phyloP scores from a whole-genome alignment of 2,113 vertebrate species.

The Gnathonemus longibarbis region DNA sequence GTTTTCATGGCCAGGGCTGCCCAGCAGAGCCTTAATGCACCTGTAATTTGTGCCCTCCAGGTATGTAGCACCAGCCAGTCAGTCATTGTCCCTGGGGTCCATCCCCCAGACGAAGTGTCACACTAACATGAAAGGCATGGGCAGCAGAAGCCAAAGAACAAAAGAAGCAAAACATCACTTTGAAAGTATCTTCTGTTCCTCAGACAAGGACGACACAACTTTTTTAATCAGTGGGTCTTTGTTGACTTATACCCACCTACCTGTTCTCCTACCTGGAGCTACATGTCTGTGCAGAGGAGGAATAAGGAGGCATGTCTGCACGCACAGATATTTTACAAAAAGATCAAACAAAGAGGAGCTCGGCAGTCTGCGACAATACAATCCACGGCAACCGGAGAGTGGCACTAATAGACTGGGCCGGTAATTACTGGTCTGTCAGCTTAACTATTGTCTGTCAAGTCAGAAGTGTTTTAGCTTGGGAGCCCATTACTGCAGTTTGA shows the following conservation, averaged over 20 bases:
- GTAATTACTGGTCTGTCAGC: conserved; percentile 67
- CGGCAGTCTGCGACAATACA: conserved; percentile 69
- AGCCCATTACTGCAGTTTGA: not conserved
- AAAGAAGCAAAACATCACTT: conserved; percentile 67
- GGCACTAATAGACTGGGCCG: conserved; percentile 60
- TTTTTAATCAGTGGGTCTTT: conserved; percentile 55
- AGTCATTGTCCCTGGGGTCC: conserved; percentile 52
- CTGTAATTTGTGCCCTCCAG: conserved; percentile 35
- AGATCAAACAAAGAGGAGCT: conserved; percentile 80
- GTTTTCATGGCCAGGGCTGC: not conserved
- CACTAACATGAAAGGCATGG: conserved; percentile 78
- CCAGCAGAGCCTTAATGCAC: conserved; percentile 15
- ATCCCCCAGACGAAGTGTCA: conserved; percentile 50
- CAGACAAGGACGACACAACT: conserved; percentile 69
- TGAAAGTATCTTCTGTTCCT: conserved; percentile 80
- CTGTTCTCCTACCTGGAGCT: not conserved
- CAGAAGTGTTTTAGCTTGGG: not conserved
- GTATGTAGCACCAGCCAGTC: conserved; percentile 55
- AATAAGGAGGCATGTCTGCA: not conserved
- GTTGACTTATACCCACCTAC: not conserved
- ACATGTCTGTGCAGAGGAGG: conserved; percentile 23
- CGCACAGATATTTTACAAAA: conserved; percentile 62
- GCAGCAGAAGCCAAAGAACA: conserved; percentile 68
- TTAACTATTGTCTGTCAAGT: conserved; percentile 2
- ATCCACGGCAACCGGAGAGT: conserved; percentile 59